Evolutionary conservation across 2,797 vertebrate genomes (phyloP), one percentile per base, ranked within the genome.

Genomic region (Gymnothorax reevesii): DNA sequence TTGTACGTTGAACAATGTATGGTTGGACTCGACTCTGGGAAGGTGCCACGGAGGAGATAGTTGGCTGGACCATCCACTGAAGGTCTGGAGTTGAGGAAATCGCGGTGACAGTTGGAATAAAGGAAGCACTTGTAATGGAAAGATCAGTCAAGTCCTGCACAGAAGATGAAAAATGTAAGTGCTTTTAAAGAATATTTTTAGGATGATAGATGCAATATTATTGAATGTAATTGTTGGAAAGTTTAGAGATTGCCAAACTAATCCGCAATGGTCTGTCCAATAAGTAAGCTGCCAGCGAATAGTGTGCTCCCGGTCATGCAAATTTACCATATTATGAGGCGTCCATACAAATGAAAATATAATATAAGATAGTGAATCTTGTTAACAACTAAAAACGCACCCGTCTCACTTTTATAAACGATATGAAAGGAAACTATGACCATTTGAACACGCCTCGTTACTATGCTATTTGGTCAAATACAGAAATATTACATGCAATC

Each of bases 11-110:
- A 42, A 94, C 90, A 73, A 92, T 95, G 90, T 97, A 98, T 0
- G 97, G 96, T 82, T 96, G 97, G 84, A 91, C 93, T 91, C 95
- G 93, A 83, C 94, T 95, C 93, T 97, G 95, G 71, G 98, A 98
- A 0, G 97, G 97, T 83, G 97, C 97, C 92, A 97, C 95, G 0
- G 97, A 97, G 73, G 97, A 97, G 84, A 97, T 94, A 84, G 97
- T 93, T 82, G 98, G 97, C 93, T 98, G 97, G 84, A 98, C 98
- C 95, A 98, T 96, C 98, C 98, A 98, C 94, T 98, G 97, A 92
- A 98, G 94, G 89, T 98, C 97, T 0, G 97, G 96, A 87, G 96
- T 97, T 6, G 96, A 95, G 0, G 97, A 98, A 91, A 98, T 97
- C 83, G 97, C 97, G 0, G 97, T 98, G 93, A 98, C 96, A 0